These are phyloP conservation scores for Dendrolimus houi DNA, from an alignment of 2,888 invertebrate species.

Conservation along the genomic window DNA sequence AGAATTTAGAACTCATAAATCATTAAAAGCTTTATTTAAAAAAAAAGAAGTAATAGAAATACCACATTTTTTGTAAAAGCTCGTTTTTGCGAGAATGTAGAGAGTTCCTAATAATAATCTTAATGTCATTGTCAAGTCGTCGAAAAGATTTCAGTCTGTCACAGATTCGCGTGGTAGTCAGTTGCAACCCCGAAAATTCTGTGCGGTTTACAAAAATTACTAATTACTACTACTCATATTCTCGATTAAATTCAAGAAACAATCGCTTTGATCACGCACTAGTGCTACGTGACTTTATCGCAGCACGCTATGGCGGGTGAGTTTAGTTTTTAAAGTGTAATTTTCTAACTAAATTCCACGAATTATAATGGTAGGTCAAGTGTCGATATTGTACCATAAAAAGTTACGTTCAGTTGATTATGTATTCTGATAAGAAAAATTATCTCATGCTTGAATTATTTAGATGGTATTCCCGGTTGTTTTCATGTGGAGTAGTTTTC, in stretches of 20 bases:
- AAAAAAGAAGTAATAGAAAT: too few species aligned
- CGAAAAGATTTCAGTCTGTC: background rate
- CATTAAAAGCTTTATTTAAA: too few species aligned
- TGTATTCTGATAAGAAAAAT: background rate
- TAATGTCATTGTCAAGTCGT: too few species aligned
- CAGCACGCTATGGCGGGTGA: conserved; percentile 45
- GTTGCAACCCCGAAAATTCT: background rate
- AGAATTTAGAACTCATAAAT: too few species aligned
- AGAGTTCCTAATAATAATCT: too few species aligned
- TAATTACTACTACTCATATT: background rate
- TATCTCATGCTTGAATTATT: background rate
- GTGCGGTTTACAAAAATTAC: too few species aligned
- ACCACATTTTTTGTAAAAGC: too few species aligned
- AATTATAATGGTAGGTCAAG: background rate
- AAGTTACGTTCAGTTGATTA: background rate
- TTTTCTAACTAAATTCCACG: conserved; percentile 4
- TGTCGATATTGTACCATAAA: background rate
- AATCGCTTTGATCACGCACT: conserved; percentile 4
- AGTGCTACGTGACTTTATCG: conserved; percentile 17
- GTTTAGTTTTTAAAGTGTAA: conserved; percentile 13
- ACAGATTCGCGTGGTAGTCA: background rate
- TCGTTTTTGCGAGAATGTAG: too few species aligned
- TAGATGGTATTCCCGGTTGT: too few species aligned
- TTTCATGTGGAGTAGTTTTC: too few species aligned
- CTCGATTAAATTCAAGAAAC: conserved; percentile 12